Conservation (phyloP, 2,797 vertebrate genomes). For the Parauchenoglanis punctatus region DNA sequence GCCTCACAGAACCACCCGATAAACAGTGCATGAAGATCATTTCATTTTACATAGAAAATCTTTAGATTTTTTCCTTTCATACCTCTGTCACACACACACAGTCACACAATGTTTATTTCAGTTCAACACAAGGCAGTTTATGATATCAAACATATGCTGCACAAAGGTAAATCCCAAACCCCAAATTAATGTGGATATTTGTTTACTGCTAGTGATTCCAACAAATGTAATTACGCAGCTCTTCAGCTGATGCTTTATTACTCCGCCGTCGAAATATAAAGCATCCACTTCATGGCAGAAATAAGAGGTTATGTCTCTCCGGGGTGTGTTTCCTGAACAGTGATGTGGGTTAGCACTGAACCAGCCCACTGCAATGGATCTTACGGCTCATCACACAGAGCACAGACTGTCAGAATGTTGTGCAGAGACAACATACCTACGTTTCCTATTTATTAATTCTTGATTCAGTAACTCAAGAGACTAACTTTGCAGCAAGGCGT, state of each 20-base stretch:
- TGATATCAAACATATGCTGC: neutral
- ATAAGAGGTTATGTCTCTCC: conserved; percentile 24
- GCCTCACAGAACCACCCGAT: neutral
- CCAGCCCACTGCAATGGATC: neutral
- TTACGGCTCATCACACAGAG: neutral
- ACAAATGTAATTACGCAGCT: conserved; percentile 7
- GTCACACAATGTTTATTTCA: neutral
- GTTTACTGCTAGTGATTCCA: conserved; percentile 3
- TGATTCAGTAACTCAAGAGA: neutral
- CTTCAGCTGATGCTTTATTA: neutral
- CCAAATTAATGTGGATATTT: conserved; percentile 7
- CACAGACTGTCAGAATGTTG: neutral
- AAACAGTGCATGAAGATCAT: neutral
- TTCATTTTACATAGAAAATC: neutral
- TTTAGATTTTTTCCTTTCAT: neutral
- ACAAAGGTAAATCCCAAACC: neutral
- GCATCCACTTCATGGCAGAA: conserved; percentile 13
- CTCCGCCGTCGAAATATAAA: conserved; percentile 11
- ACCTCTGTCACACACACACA: neutral
- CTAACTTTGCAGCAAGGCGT: neutral
- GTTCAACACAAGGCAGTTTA: neutral
- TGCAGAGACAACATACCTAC: neutral
- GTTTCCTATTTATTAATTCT: neutral
- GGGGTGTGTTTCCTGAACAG: conserved; percentile 20
- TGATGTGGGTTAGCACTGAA: neutral